These are phyloP conservation scores for Chesias legatella DNA, from an alignment of 2,888 invertebrate species.

Conservation along the genomic window DNA sequence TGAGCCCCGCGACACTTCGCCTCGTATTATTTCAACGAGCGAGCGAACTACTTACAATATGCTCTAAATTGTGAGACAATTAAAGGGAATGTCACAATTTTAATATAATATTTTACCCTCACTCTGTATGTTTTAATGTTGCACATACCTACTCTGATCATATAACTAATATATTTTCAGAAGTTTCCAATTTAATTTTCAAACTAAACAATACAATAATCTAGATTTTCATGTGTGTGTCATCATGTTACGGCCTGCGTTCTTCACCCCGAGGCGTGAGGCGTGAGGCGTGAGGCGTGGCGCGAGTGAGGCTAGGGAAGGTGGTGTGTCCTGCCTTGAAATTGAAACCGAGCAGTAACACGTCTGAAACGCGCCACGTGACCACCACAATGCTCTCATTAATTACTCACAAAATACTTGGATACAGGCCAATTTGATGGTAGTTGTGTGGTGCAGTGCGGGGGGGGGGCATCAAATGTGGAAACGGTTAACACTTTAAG, in stretches of 20 bases:
- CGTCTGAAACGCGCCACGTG: constrained; percentile 18
- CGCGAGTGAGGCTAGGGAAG: background rate
- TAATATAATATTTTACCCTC: too few species aligned
- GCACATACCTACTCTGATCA: too few species aligned
- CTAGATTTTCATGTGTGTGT: constrained; percentile 11
- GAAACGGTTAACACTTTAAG: background rate
- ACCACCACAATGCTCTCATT: constrained; percentile 6
- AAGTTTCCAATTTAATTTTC: background rate
- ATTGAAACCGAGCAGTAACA: constrained; percentile 20
- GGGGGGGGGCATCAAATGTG: background rate
- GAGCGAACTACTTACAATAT: too few species aligned
- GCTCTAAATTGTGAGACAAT: too few species aligned
- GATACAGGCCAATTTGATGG: constrained; percentile 4
- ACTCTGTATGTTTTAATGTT: too few species aligned
- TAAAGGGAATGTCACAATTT: too few species aligned
- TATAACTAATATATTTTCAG: too few species aligned
- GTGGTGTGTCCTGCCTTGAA: constrained; percentile 16
- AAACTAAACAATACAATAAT: background rate
- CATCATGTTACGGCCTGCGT: constrained; percentile 10
- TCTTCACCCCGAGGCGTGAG: too few species aligned
- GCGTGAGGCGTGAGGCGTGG: too few species aligned
- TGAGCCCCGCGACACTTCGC: too few species aligned
- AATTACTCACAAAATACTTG: background rate
- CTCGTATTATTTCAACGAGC: too few species aligned
- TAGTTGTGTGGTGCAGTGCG: background rate